phyloP scores from a whole-genome alignment of 2,113 vertebrate genomes.

The Apaloderma vittatum region DNA sequence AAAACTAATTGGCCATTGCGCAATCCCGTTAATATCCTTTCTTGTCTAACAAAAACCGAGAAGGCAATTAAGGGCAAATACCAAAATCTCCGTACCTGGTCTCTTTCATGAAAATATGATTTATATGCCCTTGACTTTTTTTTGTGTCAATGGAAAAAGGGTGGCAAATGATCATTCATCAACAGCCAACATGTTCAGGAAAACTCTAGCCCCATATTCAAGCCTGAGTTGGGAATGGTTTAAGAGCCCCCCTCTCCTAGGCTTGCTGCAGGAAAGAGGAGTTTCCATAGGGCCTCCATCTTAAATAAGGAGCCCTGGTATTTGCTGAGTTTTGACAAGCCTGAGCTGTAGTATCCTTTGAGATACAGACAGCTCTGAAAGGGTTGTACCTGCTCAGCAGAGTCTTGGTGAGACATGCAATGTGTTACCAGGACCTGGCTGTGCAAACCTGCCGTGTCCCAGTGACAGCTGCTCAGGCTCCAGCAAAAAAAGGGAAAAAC shows the following conservation, averaged over 20 bases:
- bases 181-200: neutral
- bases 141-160: neutral
- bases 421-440: neutral
- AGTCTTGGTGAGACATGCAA: neutral
- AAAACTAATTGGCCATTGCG: conserved; percentile 67
- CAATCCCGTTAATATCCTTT: conserved; percentile 57
- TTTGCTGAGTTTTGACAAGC: neutral
- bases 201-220: neutral
- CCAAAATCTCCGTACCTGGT: conserved; percentile 41
- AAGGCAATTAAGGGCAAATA: conserved; percentile 60
- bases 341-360: neutral
- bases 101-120: neutral
- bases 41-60: conserved; percentile 39
- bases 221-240: neutral
- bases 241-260: neutral
- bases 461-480: neutral
- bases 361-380: neutral
- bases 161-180: neutral
- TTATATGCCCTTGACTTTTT: neutral
- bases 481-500: neutral
- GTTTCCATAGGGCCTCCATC: neutral
- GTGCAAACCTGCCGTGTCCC: neutral
- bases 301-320: neutral
- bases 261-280: neutral
- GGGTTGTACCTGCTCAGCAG: neutral